Base-by-base conservation (phyloP, 2,113 vertebrate species). In the Brachyistius frenatus region DNA sequence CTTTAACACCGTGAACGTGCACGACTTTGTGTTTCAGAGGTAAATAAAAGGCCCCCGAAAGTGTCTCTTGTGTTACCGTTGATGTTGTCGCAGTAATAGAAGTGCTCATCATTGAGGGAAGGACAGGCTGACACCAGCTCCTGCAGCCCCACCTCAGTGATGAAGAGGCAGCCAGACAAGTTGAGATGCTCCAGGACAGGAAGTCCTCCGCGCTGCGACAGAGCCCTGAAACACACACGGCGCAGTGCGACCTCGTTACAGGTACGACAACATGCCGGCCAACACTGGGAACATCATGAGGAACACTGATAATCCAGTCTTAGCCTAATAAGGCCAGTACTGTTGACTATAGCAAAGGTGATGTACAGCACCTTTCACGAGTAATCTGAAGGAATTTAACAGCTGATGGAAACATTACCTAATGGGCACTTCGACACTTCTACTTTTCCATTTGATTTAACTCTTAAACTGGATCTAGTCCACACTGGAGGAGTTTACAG, bases 11-110 rank as follows among this genome's bases (percentile, higher is more conserved):
- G 35, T 30, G 14, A 68, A 35, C 31, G 44, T 15, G 16, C 58
- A 49, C 1, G 33, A 31, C 10, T 80, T 6, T 53, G 11, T 44
- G 41, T 44, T 44, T 44, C 41, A 44, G 41, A 44, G 10, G 41
- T 44, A 44, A 3, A 44, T 23, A 44, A 44, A 44, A 44, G 9
- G 13, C 10, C 10, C 41, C 41, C 6, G 10, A 44, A 9, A 3
- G 47, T 41, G 66, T 80, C 36, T 3, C 76, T 81, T 64, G 65
- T 57, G 91, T 97, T 99, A 99, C 98, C 98, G 77, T 97, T 96
- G 92, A 99, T 99, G 95, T 99, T 99, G 96, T 99, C 98, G 95
- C 98, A 99, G 97, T 99, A 99, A 96, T 99, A 99, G 93, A 99
- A 99, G 94, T 98, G 96, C 92, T 99, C 97, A 53, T 98, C 96